Conservation (phyloP, 2,888 invertebrate species). For the Drosophila mimetica region DNA sequence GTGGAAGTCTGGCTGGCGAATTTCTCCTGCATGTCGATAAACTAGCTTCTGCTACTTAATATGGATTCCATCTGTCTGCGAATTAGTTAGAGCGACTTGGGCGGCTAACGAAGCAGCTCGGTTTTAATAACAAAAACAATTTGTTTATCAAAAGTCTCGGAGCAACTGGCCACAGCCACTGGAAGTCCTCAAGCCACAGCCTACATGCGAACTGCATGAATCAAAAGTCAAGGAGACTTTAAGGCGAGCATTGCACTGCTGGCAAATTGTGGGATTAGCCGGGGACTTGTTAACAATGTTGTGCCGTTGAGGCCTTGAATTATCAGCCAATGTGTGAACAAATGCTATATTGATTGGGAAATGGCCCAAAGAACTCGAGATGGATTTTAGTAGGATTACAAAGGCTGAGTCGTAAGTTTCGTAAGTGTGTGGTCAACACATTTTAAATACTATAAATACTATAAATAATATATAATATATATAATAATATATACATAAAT, state of each 20-base stretch:
- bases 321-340: slow-evolving; percentile 2
- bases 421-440: no score
- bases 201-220: background rate
- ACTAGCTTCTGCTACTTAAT: slow-evolving; percentile 31
- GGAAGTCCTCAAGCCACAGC: background rate
- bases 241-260: slow-evolving; percentile 7
- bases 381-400: no score
- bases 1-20: slow-evolving; percentile 22
- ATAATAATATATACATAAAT: no score
- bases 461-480: no score
- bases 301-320: background rate
- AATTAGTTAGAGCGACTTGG: slow-evolving; percentile 31
- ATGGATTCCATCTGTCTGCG: slow-evolving; percentile 35
- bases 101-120: slow-evolving; percentile 10
- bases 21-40: slow-evolving; percentile 48
- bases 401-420: no score
- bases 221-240: slow-evolving; percentile 3
- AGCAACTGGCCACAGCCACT: slow-evolving; percentile 9
- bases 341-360: background rate
- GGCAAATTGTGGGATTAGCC: slow-evolving; percentile 14
- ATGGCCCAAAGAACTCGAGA: background rate
- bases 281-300: slow-evolving; percentile 11
- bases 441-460: no score
- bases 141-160: slow-evolving; percentile 29
- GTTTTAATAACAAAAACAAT: slow-evolving; percentile 23